Evolutionary conservation across 2,888 invertebrate genomes (phyloP), one percentile per base, ranked within the genome.

Genomic region (Hypsopygia costalis): DNA sequence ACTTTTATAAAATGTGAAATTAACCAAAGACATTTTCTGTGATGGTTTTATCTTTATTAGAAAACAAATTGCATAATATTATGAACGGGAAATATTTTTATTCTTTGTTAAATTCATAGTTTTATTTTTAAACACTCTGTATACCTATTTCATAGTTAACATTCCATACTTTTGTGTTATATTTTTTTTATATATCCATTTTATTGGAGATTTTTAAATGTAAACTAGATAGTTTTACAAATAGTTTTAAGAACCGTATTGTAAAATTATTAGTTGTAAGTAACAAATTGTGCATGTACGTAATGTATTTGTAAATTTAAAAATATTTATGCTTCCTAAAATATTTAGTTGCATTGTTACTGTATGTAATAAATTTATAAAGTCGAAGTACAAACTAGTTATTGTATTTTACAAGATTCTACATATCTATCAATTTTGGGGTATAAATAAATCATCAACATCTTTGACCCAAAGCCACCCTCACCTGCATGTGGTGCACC

Each of bases 361-460:
- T 30, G 21, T 31, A 20, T 11, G 11, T 37, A 37, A 30, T 37
- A 37, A 37, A 37, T 30, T 30, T 37, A 11, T 37, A 37, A 37
- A 37, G 21, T 29, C 29, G 9, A 20, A 29, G 12, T 16, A 16
- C 7, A 25, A 25, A 21, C 3, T 21, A 21, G 21, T 21, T 21
- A 21, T 21, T n/a, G n/a, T n/a, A n/a, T n/a, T n/a, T n/a, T n/a
- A n/a, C n/a, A n/a, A n/a, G n/a, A n/a, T n/a, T n/a, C n/a, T n/a
- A n/a, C n/a, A n/a, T n/a, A n/a, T n/a, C n/a, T n/a, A n/a, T n/a
- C n/a, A n/a, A n/a, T n/a, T n/a, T n/a, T n/a, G n/a, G n/a, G n/a
- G n/a, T n/a, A n/a, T n/a, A n/a, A n/a, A n/a, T n/a, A n/a, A n/a
- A n/a, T n/a, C n/a, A n/a, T n/a, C n/a, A n/a, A n/a, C n/a, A n/a